Percentiles rank a stretch among this genome's conserved stretches.
These are phyloP conservation scores for Heliothis virescens DNA, from an alignment of 1,140 invertebrate genomes.

Conservation along the genomic window DNA sequence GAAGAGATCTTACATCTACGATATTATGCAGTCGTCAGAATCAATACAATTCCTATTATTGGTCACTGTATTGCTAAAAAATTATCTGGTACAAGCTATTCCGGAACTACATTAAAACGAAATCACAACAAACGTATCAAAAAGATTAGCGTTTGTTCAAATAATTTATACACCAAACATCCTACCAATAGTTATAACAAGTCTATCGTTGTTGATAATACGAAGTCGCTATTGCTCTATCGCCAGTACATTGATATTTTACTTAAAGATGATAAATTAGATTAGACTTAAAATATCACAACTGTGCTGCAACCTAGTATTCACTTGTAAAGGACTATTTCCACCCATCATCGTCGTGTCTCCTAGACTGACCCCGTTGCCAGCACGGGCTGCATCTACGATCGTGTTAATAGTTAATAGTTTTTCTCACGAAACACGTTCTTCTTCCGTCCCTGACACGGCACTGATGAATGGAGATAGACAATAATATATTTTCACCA, in stretches of 20 bases:
- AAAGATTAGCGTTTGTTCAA: slow-evolving; percentile 20
- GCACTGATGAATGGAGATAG: no score
- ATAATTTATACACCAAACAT: slow-evolving; percentile 3
- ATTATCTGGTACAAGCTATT: slow-evolving; percentile 6
- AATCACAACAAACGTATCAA: slow-evolving; percentile 18
- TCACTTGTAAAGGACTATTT: not conserved
- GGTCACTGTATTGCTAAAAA: slow-evolving; percentile 23
- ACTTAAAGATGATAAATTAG: not conserved
- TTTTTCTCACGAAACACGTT: no score
- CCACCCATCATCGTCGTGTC: no score
- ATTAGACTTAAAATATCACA: slow-evolving; percentile 33
- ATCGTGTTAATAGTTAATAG: no score
- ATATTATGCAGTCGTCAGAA: slow-evolving; percentile 38
- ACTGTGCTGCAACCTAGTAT: slow-evolving; percentile 21
- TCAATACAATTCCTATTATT: slow-evolving; percentile 4
- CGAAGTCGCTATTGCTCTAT: not conserved
- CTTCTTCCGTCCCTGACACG: no score
- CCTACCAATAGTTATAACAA: slow-evolving; percentile 21
- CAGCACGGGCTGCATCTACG: no score
- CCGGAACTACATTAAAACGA: not conserved
- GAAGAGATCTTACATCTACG: slow-evolving; percentile 1
- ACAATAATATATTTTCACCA: no score
- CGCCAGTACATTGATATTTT: not conserved
- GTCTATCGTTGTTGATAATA: slow-evolving; percentile 3
- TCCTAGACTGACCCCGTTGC: no score